Evolutionary conservation across 2,888 invertebrate genomes (phyloP).

Genomic region (Leptothorax acervorum): DNA sequence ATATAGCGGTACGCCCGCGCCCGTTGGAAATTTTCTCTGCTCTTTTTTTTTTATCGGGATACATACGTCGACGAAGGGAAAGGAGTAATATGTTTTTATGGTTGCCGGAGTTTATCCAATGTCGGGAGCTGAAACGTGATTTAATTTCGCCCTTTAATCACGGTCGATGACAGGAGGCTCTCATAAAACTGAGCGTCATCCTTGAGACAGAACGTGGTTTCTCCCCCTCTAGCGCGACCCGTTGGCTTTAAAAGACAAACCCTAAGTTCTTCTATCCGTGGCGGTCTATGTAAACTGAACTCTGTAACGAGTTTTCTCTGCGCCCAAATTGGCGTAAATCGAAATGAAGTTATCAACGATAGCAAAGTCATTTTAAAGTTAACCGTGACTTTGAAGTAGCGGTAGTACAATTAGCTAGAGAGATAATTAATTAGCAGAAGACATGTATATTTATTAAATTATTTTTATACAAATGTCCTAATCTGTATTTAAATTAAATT

Average conservation of each 20-base stretch:
- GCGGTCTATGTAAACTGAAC: slow-evolving; percentile 43
- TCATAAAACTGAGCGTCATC: slow-evolving; percentile 35
- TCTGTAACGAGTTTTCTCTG: slow-evolving; percentile 45
- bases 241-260: slow-evolving; percentile 51
- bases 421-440: background rate
- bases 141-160: slow-evolving; percentile 45
- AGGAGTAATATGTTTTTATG: slow-evolving; percentile 33
- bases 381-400: background rate
- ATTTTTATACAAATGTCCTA: background rate
- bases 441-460: background rate
- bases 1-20: background rate
- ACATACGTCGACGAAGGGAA: background rate
- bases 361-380: slow-evolving; percentile 33
- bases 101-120: slow-evolving; percentile 7
- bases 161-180: slow-evolving; percentile 19
- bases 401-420: background rate
- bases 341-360: slow-evolving; percentile 54
- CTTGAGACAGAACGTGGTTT: slow-evolving; percentile 29
- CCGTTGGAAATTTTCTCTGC: background rate
- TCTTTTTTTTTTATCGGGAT: slow-evolving; percentile 26
- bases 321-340: slow-evolving; percentile 49
- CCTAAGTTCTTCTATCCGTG: slow-evolving; percentile 31
- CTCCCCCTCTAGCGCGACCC: background rate
- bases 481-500: background rate
- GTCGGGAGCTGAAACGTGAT: slow-evolving; percentile 19